Conservation (phyloP, 1,140 invertebrate species). For the Penaeus japonicus region DNA sequence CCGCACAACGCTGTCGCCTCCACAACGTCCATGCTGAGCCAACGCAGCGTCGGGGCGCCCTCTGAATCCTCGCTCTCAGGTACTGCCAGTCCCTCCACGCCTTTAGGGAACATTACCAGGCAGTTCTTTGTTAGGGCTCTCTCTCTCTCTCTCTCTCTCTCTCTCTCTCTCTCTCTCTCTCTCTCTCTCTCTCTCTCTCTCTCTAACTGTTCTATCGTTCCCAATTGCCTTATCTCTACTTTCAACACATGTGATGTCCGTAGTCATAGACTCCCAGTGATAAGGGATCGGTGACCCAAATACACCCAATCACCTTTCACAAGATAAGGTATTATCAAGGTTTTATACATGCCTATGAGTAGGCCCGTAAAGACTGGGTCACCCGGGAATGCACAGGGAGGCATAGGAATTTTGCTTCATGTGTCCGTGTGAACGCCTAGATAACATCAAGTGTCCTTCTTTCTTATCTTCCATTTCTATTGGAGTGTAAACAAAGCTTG, state of each 20-base stretch:
- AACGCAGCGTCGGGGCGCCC: constrained; percentile 29
- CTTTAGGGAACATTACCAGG: not conserved
- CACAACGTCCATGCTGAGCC: constrained; percentile 14
- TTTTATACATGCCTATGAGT: too few relatives aligned
- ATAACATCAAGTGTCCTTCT: too few relatives aligned
- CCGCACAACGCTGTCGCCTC: constrained; percentile 47
- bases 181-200: too few relatives aligned
- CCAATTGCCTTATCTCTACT: not conserved
- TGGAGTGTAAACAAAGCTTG: too few relatives aligned
- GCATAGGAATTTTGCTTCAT: too few relatives aligned
- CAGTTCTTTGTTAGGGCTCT: not conserved
- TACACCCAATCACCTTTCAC: constrained; percentile 27
- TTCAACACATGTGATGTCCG: not conserved
- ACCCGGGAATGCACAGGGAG: too few relatives aligned
- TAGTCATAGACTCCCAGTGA: not conserved
- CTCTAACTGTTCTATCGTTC: not conserved
- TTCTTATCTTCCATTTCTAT: too few relatives aligned
- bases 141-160: too few relatives aligned
- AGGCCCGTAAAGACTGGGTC: too few relatives aligned
- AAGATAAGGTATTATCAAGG: too few relatives aligned
- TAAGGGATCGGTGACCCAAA: constrained; percentile 38
- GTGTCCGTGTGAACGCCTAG: too few relatives aligned
- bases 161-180: too few relatives aligned
- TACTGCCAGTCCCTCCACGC: constrained; percentile 16
- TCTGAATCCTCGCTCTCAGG: constrained; percentile 59